phyloP scores from a whole-genome alignment of 2,888 invertebrate genomes.

The Thera obeliscata region DNA sequence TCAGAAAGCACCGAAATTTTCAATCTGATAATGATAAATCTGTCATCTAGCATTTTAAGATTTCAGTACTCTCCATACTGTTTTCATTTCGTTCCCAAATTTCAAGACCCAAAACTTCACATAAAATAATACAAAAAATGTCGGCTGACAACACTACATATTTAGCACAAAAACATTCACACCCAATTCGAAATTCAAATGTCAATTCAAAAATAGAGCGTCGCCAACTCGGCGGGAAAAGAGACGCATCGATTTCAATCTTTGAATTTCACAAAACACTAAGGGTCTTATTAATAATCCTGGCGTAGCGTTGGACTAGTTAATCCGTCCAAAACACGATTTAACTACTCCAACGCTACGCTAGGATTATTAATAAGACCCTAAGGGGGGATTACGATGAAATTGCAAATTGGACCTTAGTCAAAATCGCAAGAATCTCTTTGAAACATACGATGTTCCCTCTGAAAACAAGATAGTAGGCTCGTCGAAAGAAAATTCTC shows the following conservation, averaged over 20 bases:
- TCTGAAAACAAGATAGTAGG: too few relatives aligned
- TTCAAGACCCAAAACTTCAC: constrained; percentile 6
- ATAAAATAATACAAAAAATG: constrained; percentile 16
- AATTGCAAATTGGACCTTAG: too few relatives aligned
- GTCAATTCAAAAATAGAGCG: constrained; percentile 38
- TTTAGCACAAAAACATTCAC: constrained; percentile 34
- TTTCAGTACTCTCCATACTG: background rate
- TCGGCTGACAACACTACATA: constrained; percentile 31
- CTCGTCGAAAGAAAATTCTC: too few relatives aligned
- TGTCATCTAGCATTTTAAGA: constrained; percentile 7
- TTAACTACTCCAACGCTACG: too few relatives aligned
- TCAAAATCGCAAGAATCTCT: too few relatives aligned
- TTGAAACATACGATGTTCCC: too few relatives aligned
- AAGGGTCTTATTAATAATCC: too few relatives aligned
- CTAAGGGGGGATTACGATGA: too few relatives aligned
- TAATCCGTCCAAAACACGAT: too few relatives aligned
- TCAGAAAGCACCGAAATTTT: background rate
- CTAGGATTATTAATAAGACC: too few relatives aligned
- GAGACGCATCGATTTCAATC: constrained; percentile 1
- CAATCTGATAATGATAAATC: constrained; percentile 2
- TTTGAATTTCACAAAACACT: background rate
- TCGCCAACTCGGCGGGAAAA: constrained; percentile 27
- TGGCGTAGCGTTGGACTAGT: too few relatives aligned
- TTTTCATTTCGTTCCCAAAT: constrained; percentile 9
- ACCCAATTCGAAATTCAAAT: constrained; percentile 37